Base-by-base conservation (phyloP, 2,113 vertebrate species). In the Hiodon tergisus region DNA sequence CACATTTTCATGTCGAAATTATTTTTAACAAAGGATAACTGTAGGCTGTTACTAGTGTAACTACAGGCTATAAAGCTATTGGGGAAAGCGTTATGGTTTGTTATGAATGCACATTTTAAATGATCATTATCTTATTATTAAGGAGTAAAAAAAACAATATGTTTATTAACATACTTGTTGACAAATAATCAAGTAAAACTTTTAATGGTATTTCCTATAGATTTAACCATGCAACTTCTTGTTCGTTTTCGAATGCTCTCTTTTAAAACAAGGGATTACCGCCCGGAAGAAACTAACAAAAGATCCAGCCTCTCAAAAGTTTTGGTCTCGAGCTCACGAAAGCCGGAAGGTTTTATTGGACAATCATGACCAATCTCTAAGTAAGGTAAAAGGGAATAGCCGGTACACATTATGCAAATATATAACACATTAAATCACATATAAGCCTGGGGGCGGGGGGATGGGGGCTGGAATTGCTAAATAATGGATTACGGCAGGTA, bases 281-380 rank as follows among this genome's bases (percentile, higher is more conserved):
- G 73, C 69, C 78, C 71, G 74, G 75, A 82, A 82, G 83, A 54
- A 46, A 78, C 57, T 68, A 75, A 87, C 76, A 83, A 83, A 84
- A 82, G 76, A 55, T 11, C 6, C 46, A 80, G 55, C 67, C 82
- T 82, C 53, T 72, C 79, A 55, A 75, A 67, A 14, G 78, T 71
- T 77, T 77, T 69, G 66, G 46, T 80, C 52, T 72, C 55, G 6
- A 13, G 4, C 61, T 84, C 73, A 75, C 55, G 72, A 75, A 70
- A 79, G 60, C 63, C 57, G 65, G 62, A 77, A 73, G 31, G 58
- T 17, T 73, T 54, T 72, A 71, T 78, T 74, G 72, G 65, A 63
- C 72, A 69, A 69, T 60, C 59, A 53, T 69, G 72, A 74, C 76
- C 72, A 69, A 61, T 66, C 47, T 74, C 16, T 65, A n/a, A 61